Conservation (phyloP, 2,113 vertebrate species). For the Entomyzon cyanotis region DNA sequence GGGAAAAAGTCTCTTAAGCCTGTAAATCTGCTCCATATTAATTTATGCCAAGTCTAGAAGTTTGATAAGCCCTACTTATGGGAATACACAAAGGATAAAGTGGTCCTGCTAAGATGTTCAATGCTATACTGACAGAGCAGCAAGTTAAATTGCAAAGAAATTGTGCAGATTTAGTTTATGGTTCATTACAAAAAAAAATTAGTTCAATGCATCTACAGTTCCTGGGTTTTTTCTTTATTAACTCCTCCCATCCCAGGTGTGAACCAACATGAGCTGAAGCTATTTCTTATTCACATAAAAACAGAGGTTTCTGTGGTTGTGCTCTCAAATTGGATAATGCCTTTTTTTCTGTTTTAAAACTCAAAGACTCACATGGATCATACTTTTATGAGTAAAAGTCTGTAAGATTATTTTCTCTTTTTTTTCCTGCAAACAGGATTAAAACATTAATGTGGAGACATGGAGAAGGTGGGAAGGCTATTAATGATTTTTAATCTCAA, state of each 20-base stretch:
- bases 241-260: not conserved
- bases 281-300: not conserved
- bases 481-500: not conserved
- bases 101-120: conserved; percentile 9
- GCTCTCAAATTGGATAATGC: not conserved
- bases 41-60: conserved; percentile 48
- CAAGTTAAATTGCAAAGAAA: conserved; percentile 46
- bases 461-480: not conserved
- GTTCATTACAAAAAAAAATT: not conserved
- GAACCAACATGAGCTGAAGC: not conserved
- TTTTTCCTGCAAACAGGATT: not conserved
- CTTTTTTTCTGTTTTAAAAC: not conserved
- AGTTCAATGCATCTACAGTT: not conserved
- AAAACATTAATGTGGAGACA: not conserved
- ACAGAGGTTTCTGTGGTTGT: not conserved
- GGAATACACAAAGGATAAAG: conserved; percentile 42
- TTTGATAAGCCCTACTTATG: conserved; percentile 10
- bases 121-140: conserved; percentile 37
- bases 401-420: not conserved
- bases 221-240: not conserved
- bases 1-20: not conserved
- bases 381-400: not conserved
- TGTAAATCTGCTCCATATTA: conserved; percentile 24
- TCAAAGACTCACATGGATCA: not conserved
- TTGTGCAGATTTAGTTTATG: conserved; percentile 15